Conservation (phyloP, 1,140 invertebrate genomes). For the Pseudoatta argentina region DNA sequence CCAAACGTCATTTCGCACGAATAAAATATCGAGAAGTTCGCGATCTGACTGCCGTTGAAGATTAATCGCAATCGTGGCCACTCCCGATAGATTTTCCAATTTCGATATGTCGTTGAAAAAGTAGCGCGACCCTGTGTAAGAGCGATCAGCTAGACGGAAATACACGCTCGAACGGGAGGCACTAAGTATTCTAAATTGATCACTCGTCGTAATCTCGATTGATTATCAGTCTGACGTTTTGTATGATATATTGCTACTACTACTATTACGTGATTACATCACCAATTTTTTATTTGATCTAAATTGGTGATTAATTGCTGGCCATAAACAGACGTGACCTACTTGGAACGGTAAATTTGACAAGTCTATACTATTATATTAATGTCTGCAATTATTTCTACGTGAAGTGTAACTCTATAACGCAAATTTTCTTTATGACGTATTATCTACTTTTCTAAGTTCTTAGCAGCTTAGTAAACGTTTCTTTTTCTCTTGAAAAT, state of each 20-base stretch:
- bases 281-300: constrained; percentile 29
- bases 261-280: not conserved
- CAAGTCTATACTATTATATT: not conserved
- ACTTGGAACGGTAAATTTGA: not conserved
- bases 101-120: constrained; percentile 62
- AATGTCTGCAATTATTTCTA: not conserved
- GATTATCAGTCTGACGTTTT: constrained; percentile 20
- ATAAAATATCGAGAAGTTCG: constrained; percentile 65
- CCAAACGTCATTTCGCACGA: constrained; percentile 5
- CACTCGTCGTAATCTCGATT: constrained; percentile 36
- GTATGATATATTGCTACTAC: constrained; percentile 7
- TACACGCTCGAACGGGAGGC: constrained; percentile 7
- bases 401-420: not conserved
- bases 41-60: constrained; percentile 38
- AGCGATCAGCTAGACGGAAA: constrained; percentile 35
- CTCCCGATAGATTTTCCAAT: constrained; percentile 69
- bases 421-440: not conserved
- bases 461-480: not conserved
- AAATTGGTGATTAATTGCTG: constrained; percentile 33
- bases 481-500: not conserved
- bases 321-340: not conserved
- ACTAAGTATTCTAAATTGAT: constrained; percentile 55
- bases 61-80: constrained; percentile 67
- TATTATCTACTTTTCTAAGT: not conserved
- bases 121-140: constrained; percentile 39